Evolutionary conservation across 2,113 vertebrate species (phyloP).

Genomic region (Osmerus mordax): DNA sequence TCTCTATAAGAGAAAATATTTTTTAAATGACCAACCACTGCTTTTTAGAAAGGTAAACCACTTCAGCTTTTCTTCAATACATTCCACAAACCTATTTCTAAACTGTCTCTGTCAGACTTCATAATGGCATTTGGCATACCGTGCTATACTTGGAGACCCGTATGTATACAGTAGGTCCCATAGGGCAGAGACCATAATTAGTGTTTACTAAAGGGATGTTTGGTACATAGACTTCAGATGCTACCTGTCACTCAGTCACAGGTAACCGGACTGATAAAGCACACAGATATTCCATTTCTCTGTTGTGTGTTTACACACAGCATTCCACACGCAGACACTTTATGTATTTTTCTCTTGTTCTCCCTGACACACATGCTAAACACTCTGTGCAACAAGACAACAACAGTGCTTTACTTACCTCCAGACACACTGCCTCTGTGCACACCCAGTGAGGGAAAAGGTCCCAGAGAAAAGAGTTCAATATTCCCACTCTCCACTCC

Average conservation of each 20-base stretch:
- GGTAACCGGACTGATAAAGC: conserved; percentile 28
- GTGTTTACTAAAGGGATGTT: neutral
- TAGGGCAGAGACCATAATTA: too few relatives aligned
- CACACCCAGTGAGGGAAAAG: conserved; percentile 43
- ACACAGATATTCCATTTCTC: neutral
- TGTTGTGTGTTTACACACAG: neutral
- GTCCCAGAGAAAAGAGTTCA: conserved; percentile 45
- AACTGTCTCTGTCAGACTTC: too few relatives aligned
- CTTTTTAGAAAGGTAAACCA: too few relatives aligned
- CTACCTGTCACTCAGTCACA: conserved; percentile 55
- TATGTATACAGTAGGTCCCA: too few relatives aligned
- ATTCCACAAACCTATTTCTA: too few relatives aligned
- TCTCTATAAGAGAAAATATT: neutral
- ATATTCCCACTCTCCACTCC: conserved; percentile 60
- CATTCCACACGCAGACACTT: neutral
- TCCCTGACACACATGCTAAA: neutral
- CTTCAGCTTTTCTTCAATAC: too few relatives aligned
- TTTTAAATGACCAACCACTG: too few relatives aligned
- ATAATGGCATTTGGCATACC: too few relatives aligned
- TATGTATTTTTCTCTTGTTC: neutral
- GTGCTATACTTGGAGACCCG: too few relatives aligned
- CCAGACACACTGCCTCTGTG: conserved; percentile 41
- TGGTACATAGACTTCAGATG: conserved; percentile 13
- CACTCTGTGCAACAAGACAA: conserved; percentile 14
- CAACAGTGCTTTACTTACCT: conserved; percentile 55